Conservation (phyloP, 37 sponge, comb jelly and placozoan species). For the Ephydatia muelleri region DNA sequence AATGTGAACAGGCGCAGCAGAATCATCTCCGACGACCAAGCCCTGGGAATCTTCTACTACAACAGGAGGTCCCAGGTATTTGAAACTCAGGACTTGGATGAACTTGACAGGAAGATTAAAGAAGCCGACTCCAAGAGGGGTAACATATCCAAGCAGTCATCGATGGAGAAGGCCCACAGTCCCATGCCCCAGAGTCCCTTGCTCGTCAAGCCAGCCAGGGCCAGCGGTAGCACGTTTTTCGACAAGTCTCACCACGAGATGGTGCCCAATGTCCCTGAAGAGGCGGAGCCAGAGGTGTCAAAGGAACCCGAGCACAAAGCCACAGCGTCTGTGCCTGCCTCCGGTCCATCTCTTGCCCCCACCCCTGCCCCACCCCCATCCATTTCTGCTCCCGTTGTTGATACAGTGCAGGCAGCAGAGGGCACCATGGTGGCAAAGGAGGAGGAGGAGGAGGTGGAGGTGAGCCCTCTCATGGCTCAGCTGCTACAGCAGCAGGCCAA, state of each 20-base stretch:
- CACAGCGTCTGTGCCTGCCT: too few species aligned
- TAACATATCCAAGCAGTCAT: neutral
- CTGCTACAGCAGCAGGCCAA: too few species aligned
- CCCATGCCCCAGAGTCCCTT: slow-evolving; percentile 2
- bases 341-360: too few species aligned
- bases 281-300: too few species aligned
- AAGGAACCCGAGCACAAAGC: too few species aligned
- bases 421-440: slow-evolving; percentile 5
- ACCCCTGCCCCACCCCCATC: too few species aligned
- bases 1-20: neutral
- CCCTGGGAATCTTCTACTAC: slow-evolving; percentile 62
- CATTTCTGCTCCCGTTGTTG: neutral
- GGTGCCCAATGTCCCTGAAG: too few species aligned
- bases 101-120: too few species aligned
- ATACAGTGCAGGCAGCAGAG: neutral
- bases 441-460: slow-evolving; percentile 9
- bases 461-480: neutral
- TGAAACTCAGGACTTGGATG: slow-evolving; percentile 12
- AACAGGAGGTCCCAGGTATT: slow-evolving; percentile 38
- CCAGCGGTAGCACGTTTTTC: neutral
- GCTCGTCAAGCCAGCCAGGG: neutral
- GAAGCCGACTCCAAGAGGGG: neutral
- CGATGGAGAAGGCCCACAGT: neutral
- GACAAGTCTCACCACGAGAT: too few species aligned
- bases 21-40: slow-evolving; percentile 28